Conservation (phyloP, 1,140 invertebrate genomes). For the Brachionus plicatilis region DNA sequence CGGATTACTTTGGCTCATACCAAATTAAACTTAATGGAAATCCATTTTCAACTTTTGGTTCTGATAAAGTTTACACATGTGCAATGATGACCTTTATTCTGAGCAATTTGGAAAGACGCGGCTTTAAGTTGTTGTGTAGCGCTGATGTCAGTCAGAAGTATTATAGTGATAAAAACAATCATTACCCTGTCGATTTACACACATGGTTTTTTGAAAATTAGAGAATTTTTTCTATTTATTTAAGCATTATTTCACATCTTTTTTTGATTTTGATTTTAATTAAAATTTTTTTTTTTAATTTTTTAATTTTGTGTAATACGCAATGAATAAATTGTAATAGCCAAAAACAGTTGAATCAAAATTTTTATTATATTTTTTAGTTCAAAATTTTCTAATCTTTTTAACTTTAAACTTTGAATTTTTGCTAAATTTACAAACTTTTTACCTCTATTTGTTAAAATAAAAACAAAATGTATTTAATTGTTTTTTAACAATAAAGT, state of each 20-base stretch:
- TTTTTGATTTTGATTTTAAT: too few relatives aligned
- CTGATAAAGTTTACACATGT: background rate
- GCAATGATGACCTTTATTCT: conserved; percentile 11
- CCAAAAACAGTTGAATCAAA: too few relatives aligned
- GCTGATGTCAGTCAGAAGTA: conserved; percentile 26
- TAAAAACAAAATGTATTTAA: too few relatives aligned
- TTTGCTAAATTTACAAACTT: too few relatives aligned
- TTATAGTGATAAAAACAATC: background rate
- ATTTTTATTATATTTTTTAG: too few relatives aligned
- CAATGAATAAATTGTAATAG: too few relatives aligned
- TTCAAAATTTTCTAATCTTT: too few relatives aligned
- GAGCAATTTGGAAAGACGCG: background rate
- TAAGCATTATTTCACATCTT: background rate
- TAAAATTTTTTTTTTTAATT: too few relatives aligned
- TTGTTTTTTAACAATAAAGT: too few relatives aligned
- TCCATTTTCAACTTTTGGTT: conserved; percentile 12
- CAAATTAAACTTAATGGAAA: background rate
- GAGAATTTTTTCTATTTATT: background rate
- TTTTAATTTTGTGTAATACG: too few relatives aligned
- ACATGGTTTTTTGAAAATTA: conserved; percentile 25
- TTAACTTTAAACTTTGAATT: too few relatives aligned
- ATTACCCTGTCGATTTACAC: background rate
- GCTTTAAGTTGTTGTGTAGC: background rate
- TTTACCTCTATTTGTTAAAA: too few relatives aligned
- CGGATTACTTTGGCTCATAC: background rate